A percentile compares a stretch with the other conserved stretches of the same genome.
phyloP scores from a whole-genome alignment of 1,140 invertebrate species.

The Anastatus disparis region DNA sequence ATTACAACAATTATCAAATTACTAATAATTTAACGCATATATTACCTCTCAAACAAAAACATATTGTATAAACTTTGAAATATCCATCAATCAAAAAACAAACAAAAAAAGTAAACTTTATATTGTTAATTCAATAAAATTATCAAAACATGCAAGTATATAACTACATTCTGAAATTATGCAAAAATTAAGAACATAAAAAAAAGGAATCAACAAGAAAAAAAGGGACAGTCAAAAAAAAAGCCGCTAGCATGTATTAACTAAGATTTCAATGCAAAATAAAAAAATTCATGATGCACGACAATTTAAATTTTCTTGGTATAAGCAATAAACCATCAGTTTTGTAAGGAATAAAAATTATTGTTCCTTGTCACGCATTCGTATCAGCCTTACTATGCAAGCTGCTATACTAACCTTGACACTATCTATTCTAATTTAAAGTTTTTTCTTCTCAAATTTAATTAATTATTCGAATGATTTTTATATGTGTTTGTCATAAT shows the following conservation, averaged over 20 bases:
- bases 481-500: too few relatives aligned
- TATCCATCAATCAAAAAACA: too few relatives aligned
- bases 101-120: too few relatives aligned
- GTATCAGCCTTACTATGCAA: background rate
- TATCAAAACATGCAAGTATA: conserved; percentile 15
- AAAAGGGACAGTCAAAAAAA: conserved; percentile 18
- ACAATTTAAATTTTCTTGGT: background rate
- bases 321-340: conserved; percentile 1
- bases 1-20: too few relatives aligned
- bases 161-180: conserved; percentile 13
- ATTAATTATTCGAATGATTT: too few relatives aligned
- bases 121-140: background rate
- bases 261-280: conserved; percentile 29
- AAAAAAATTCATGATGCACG: background rate
- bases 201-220: background rate
- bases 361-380: conserved; percentile 17
- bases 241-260: conserved; percentile 25
- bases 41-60: too few relatives aligned
- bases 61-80: too few relatives aligned
- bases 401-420: conserved; percentile 16
- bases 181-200: conserved; percentile 6
- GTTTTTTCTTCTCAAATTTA: background rate
- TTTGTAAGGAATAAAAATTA: background rate
- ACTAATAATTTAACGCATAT: too few relatives aligned
- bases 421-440: conserved; percentile 1